Evolutionary conservation across 2,797 vertebrate species (phyloP).

Genomic region (Rhinoraja longicauda): DNA sequence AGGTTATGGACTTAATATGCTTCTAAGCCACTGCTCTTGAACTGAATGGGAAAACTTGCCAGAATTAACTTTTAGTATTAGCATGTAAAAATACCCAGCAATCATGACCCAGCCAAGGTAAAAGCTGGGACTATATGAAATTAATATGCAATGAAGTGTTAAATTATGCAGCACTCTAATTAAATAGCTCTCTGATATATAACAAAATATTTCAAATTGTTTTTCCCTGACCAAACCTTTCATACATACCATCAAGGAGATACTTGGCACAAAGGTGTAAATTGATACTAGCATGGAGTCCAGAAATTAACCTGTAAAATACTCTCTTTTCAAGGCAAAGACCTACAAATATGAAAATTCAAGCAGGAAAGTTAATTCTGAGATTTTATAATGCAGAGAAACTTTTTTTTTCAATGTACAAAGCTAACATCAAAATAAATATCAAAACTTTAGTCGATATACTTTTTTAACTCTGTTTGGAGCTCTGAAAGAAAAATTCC

Average conservation of each 20-base stretch:
- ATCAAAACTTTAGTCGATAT: not conserved
- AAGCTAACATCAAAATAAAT: not conserved
- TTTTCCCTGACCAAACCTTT: not conserved
- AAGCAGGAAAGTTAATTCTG: not conserved
- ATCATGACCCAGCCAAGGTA: not conserved
- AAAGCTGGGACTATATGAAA: not conserved
- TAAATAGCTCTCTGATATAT: not conserved
- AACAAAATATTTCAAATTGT: not conserved
- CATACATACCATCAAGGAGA: conserved; percentile 75
- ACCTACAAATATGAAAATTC: conserved; percentile 50
- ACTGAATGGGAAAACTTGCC: not conserved
- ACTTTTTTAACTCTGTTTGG: not conserved
- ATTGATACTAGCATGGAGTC: conserved; percentile 93
- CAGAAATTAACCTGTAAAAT: conserved; percentile 90
- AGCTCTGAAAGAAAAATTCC: not conserved
- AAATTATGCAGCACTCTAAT: not conserved
- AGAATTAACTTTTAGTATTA: not conserved
- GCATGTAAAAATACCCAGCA: not conserved
- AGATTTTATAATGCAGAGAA: not conserved
- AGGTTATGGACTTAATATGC: not conserved
- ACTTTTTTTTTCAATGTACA: not conserved
- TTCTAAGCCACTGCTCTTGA: not conserved
- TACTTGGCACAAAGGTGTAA: conserved; percentile 83
- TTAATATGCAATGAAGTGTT: not conserved
- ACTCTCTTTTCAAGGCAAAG: conserved; percentile 90